Evolutionary conservation across 2,888 invertebrate species (phyloP).

Genomic region (Parasteatoda lunata): DNA sequence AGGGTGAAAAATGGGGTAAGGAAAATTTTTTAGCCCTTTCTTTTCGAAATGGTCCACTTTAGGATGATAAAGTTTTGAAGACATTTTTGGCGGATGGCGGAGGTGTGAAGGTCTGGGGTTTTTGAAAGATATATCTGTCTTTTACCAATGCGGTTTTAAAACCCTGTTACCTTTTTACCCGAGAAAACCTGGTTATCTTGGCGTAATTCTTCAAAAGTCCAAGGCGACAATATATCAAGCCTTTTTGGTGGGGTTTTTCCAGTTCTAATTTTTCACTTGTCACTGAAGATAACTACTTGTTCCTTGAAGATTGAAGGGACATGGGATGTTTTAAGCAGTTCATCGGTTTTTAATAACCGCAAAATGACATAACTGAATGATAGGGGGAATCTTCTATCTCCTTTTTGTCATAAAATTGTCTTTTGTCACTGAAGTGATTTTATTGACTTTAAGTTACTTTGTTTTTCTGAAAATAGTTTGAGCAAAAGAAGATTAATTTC

Average conservation of each 20-base stretch:
- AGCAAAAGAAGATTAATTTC: background rate
- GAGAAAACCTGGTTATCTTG: conserved; percentile 38
- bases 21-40: conserved; percentile 51
- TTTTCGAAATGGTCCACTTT: conserved; percentile 40
- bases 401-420: conserved; percentile 5
- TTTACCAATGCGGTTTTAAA: conserved; percentile 64
- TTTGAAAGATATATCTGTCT: conserved; percentile 59
- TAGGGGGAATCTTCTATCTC: conserved; percentile 21
- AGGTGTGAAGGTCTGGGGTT: background rate
- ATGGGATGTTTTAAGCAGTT: conserved; percentile 39
- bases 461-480: background rate
- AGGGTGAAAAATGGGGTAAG: conserved; percentile 54
- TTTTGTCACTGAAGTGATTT: background rate
- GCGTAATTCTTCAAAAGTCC: conserved; percentile 51
- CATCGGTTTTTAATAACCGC: conserved; percentile 64
- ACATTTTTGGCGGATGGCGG: conserved; percentile 35
- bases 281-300: conserved; percentile 40
- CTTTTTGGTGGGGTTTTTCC: conserved; percentile 50
- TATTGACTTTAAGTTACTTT: background rate
- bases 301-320: conserved; percentile 20
- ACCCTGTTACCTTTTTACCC: conserved; percentile 52
- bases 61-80: conserved; percentile 60
- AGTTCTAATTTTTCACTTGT: conserved; percentile 65
- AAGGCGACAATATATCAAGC: conserved; percentile 62
- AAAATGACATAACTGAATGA: conserved; percentile 1